A percentile compares a stretch with the other conserved stretches of the same genome.
Conservation (phyloP, 1,140 invertebrate species). For the Drosophila erecta region DNA sequence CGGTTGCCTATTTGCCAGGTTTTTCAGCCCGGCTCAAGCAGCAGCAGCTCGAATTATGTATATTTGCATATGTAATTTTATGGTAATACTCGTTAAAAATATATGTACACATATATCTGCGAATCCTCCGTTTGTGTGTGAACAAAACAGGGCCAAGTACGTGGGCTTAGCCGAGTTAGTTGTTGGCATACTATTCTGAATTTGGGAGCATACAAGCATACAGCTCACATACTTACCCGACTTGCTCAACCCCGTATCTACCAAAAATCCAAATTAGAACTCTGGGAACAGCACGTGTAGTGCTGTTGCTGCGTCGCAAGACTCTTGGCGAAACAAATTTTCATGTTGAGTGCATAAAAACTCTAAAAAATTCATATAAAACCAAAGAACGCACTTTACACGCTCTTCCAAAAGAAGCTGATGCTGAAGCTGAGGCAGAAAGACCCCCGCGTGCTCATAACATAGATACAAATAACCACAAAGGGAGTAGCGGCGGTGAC, state of each 20-base stretch:
- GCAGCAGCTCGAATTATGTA: slow-evolving; percentile 53
- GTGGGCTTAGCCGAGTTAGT: slow-evolving; percentile 58
- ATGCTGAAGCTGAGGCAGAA: background rate
- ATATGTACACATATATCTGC: slow-evolving; percentile 52
- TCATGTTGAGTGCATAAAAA: slow-evolving; percentile 80
- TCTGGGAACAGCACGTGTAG: slow-evolving; percentile 50
- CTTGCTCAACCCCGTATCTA: background rate
- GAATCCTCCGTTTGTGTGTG: slow-evolving; percentile 26
- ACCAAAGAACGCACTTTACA: slow-evolving; percentile 82
- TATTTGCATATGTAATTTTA: slow-evolving; percentile 82
- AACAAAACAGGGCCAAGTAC: slow-evolving; percentile 58
- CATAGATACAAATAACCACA: slow-evolving; percentile 46
- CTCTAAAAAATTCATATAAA: slow-evolving; percentile 82
- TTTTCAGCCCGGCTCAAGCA: slow-evolving; percentile 25
- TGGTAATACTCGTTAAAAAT: slow-evolving; percentile 81
- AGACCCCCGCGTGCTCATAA: slow-evolving; percentile 22
- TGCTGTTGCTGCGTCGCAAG: slow-evolving; percentile 20
- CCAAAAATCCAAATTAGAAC: slow-evolving; percentile 69
- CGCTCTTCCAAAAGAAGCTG: slow-evolving; percentile 42
- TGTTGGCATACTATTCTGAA: slow-evolving; percentile 42
- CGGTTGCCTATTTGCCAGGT: slow-evolving; percentile 37
- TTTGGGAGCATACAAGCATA: slow-evolving; percentile 28
- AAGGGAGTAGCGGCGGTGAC: slow-evolving; percentile 38
- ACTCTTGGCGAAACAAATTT: slow-evolving; percentile 78
- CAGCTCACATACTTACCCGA: slow-evolving; percentile 19